These are phyloP conservation scores for Drusus annulatus DNA, from an alignment of 1,140 invertebrate species.

Conservation along the genomic window DNA sequence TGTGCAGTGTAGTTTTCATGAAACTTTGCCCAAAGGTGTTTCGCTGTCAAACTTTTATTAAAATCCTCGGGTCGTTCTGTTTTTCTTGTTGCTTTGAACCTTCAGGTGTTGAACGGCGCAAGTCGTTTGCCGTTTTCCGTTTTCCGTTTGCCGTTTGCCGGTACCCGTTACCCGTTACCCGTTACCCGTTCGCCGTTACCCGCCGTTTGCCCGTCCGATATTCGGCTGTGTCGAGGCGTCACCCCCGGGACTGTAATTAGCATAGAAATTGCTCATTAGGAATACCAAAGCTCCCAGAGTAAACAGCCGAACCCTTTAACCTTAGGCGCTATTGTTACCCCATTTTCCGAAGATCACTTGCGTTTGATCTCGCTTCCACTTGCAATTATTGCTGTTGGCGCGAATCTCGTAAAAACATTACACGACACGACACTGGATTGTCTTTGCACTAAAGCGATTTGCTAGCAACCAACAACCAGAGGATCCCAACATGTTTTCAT, in stretches of 20 bases:
- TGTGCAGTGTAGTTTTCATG: no score
- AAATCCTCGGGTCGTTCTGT: no score
- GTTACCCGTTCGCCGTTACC: neutral
- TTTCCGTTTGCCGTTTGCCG: neutral
- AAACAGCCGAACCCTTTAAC: slow-evolving; percentile 35
- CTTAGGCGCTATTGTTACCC: slow-evolving; percentile 27
- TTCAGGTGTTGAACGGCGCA: no score
- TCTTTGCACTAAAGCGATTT: neutral
- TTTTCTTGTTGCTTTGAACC: no score
- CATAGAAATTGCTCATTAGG: slow-evolving; percentile 58
- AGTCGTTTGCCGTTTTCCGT: neutral
- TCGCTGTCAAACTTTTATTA: no score
- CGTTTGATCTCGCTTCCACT: slow-evolving; percentile 38
- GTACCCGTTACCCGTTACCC: no score
- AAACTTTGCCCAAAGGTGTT: no score
- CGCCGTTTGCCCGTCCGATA: slow-evolving; percentile 33
- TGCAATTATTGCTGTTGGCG: slow-evolving; percentile 35
- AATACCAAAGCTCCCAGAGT: slow-evolving; percentile 50
- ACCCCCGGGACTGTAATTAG: slow-evolving; percentile 53
- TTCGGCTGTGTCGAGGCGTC: slow-evolving; percentile 42
- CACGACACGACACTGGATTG: neutral
- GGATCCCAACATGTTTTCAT: no score
- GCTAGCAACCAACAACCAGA: neutral
- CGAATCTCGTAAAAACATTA: slow-evolving; percentile 14
- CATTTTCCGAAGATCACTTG: slow-evolving; percentile 30